These are phyloP conservation scores for Cassiopea xamachana DNA, from an alignment of 30 jellyfish, hydroid and myxozoan genomes.

Conservation along the genomic window DNA sequence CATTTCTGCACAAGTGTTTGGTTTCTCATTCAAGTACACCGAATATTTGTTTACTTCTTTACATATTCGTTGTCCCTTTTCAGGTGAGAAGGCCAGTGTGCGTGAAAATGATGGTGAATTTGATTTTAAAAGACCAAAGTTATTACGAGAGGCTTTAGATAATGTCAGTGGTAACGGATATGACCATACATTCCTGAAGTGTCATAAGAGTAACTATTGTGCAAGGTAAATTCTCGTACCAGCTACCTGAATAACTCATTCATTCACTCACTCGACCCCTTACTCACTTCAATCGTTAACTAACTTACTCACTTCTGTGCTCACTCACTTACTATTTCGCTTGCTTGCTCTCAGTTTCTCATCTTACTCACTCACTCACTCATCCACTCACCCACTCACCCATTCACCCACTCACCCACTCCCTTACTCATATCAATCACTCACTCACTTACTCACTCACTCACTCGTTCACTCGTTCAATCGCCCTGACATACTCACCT, in stretches of 20 bases:
- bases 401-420: no score
- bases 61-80: background rate
- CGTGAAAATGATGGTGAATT: conserved; percentile 56
- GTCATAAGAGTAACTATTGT: conserved; percentile 56
- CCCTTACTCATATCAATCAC: background rate
- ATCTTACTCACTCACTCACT: background rate
- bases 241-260: background rate
- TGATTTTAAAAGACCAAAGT: conserved; percentile 69
- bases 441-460: background rate
- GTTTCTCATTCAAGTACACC: no score
- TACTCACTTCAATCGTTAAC: background rate
- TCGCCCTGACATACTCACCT: no score
- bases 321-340: no score
- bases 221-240: conserved; percentile 67
- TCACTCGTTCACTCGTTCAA: background rate
- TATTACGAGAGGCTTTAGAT: conserved; percentile 59
- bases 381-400: background rate
- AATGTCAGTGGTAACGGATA: conserved; percentile 63
- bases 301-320: background rate
- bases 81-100: conserved; percentile 82
- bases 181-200: conserved; percentile 85
- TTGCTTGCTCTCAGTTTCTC: no score
- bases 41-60: no score
- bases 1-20: no score
- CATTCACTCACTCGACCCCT: background rate